These are phyloP conservation scores for Blennius ocellaris DNA, from an alignment of 2,113 vertebrate species.

Conservation along the genomic window DNA sequence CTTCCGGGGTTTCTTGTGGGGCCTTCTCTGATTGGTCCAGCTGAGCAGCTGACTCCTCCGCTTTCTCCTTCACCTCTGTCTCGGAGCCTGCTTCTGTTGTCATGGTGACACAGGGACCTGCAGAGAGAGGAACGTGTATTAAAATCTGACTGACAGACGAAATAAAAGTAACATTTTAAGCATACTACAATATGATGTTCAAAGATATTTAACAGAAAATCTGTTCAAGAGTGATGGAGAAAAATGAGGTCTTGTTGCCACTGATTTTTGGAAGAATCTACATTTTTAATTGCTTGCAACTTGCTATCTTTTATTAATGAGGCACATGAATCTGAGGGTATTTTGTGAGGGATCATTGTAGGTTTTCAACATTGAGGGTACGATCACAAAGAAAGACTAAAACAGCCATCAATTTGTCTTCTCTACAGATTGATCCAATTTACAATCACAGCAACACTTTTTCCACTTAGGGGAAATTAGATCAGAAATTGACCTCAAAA, in stretches of 20 bases:
- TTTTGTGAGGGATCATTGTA: too few species aligned
- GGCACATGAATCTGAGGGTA: constrained; percentile 4
- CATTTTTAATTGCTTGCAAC: constrained; percentile 53
- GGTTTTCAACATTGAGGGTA: too few species aligned
- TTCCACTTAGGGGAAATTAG: neutral
- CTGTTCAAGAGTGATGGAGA: neutral
- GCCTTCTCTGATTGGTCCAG: constrained; percentile 61
- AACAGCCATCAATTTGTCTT: neutral
- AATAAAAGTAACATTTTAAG: neutral
- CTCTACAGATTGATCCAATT: neutral
- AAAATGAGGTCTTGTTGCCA: constrained; percentile 3
- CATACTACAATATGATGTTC: too few species aligned
- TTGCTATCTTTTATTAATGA: constrained; percentile 72
- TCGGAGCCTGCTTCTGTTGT: constrained; percentile 91
- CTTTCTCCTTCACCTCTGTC: constrained; percentile 92
- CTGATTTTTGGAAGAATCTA: constrained; percentile 1
- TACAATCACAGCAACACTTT: neutral
- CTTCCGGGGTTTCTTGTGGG: constrained; percentile 80
- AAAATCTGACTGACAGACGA: neutral
- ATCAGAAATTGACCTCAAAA: too few species aligned
- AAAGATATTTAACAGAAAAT: too few species aligned
- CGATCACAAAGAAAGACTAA: too few species aligned
- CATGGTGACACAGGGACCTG: constrained; percentile 89
- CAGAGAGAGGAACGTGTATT: neutral
- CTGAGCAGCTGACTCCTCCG: constrained; percentile 70